Evolutionary conservation across 2,113 vertebrate genomes (phyloP).

Genomic region (Hepsetus odoe): DNA sequence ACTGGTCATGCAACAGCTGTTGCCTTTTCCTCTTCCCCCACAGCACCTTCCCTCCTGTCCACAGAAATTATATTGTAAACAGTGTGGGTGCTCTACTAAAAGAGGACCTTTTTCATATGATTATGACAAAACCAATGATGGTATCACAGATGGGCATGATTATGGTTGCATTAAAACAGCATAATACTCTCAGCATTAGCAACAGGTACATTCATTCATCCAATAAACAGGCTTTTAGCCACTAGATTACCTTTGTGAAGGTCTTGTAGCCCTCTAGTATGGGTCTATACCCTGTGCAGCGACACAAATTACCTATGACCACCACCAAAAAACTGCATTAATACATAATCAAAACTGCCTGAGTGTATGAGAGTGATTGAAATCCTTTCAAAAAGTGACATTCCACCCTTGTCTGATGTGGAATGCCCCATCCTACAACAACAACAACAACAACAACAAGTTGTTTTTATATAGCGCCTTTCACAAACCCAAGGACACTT

Average conservation of each 20-base stretch:
- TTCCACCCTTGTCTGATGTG: too few species aligned
- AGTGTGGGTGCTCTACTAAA: too few species aligned
- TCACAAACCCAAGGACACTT: too few species aligned
- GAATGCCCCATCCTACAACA: too few species aligned
- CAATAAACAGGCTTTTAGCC: neutral
- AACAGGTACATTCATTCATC: neutral
- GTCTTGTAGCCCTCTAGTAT: constrained; percentile 92
- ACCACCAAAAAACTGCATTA: constrained; percentile 14
- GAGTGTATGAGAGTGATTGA: neutral
- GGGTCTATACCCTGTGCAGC: constrained; percentile 93
- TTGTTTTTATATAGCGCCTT: too few species aligned
- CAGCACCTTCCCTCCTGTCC: constrained; percentile 78
- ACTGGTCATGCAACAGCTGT: constrained; percentile 78
- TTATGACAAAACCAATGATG: neutral
- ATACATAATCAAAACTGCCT: too few species aligned
- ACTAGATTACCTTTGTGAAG: constrained; percentile 82
- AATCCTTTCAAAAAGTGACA: too few species aligned
- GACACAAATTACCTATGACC: constrained; percentile 88
- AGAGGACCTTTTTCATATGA: neutral
- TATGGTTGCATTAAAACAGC: neutral
- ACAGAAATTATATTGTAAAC: too few species aligned
- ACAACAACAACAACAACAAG: too few species aligned
- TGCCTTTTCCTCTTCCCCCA: constrained; percentile 65
- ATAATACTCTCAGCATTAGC: neutral
- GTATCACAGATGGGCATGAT: neutral